Conservation (phyloP, 2,113 vertebrate genomes). For the Stegastes partitus region DNA sequence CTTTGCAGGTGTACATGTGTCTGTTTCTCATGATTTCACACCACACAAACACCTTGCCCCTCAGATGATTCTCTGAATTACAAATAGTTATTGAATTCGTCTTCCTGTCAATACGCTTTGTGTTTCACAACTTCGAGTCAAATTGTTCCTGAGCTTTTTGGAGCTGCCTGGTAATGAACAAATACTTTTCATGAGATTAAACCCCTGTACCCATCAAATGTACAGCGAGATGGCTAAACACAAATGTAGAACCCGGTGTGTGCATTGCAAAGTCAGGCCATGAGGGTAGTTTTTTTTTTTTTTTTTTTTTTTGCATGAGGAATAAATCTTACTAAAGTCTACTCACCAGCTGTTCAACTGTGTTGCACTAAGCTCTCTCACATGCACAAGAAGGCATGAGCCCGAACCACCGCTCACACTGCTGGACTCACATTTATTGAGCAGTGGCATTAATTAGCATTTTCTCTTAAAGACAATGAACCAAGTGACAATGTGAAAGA, state of each 20-base stretch:
- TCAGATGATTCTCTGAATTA: constrained; percentile 38
- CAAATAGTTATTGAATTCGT: constrained; percentile 21
- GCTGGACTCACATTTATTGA: constrained; percentile 2
- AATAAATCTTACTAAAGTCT: constrained; percentile 53
- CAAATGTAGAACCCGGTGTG: neutral
- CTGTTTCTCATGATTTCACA: constrained; percentile 47
- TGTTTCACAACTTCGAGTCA: neutral
- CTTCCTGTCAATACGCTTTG: constrained; percentile 7
- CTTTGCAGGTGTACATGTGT: constrained; percentile 51
- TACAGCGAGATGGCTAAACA: neutral
- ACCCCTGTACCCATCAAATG: neutral
- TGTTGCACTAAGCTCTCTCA: constrained; percentile 49
- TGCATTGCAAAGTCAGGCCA: constrained; percentile 1
- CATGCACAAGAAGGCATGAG: constrained; percentile 46
- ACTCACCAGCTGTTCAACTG: constrained; percentile 58
- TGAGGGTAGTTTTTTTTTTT: constrained; percentile 33
- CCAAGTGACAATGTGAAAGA: neutral
- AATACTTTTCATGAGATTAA: neutral
- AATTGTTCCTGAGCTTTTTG: constrained; percentile 4
- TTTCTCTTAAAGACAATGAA: neutral
- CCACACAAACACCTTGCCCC: constrained; percentile 11
- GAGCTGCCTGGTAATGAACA: neutral
- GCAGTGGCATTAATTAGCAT: neutral
- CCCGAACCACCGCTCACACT: neutral
- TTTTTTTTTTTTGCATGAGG: constrained; percentile 41